Percentiles rank a stretch among this genome's conserved stretches.
These are phyloP conservation scores for Pseudomyrmex concolor DNA, from an alignment of 1,140 invertebrate genomes.

Conservation along the genomic window DNA sequence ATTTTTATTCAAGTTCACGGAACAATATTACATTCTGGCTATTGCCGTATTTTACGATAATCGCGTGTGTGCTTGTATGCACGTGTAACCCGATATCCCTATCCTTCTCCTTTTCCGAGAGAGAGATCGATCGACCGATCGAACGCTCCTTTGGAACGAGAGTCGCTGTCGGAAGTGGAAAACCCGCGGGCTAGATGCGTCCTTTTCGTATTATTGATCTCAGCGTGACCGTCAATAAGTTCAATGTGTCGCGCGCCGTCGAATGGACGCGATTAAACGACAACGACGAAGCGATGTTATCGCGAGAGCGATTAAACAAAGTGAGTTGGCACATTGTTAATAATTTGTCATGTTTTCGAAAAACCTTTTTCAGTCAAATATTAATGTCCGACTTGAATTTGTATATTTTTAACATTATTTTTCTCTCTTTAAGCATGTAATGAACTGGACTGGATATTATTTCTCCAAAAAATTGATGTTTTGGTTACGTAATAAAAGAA, in stretches of 20 bases:
- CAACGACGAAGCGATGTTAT: conserved; percentile 42
- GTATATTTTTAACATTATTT: too few species aligned
- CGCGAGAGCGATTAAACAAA: conserved; percentile 28
- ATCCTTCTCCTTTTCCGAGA: conserved; percentile 12
- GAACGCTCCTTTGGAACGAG: conserved; percentile 43
- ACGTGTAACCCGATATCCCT: not conserved
- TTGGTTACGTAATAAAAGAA: too few species aligned
- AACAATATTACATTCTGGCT: too few species aligned
- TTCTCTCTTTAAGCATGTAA: too few species aligned
- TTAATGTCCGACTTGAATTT: not conserved
- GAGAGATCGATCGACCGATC: conserved; percentile 21
- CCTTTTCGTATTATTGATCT: conserved; percentile 64
- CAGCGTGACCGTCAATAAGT: conserved; percentile 26
- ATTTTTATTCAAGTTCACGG: too few species aligned
- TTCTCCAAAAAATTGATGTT: too few species aligned
- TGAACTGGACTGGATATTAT: too few species aligned
- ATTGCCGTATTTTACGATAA: conserved; percentile 1
- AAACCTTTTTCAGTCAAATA: not conserved
- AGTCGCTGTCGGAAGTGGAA: conserved; percentile 13
- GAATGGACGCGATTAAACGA: conserved; percentile 54
- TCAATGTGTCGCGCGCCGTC: conserved; percentile 27
- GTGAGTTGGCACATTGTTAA: not conserved
- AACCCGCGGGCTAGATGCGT: conserved; percentile 1
- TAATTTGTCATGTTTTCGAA: not conserved
- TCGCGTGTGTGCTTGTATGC: not conserved